These are phyloP conservation scores for Pelodytes ibericus DNA, from an alignment of 2,797 vertebrate genomes.

Conservation along the genomic window DNA sequence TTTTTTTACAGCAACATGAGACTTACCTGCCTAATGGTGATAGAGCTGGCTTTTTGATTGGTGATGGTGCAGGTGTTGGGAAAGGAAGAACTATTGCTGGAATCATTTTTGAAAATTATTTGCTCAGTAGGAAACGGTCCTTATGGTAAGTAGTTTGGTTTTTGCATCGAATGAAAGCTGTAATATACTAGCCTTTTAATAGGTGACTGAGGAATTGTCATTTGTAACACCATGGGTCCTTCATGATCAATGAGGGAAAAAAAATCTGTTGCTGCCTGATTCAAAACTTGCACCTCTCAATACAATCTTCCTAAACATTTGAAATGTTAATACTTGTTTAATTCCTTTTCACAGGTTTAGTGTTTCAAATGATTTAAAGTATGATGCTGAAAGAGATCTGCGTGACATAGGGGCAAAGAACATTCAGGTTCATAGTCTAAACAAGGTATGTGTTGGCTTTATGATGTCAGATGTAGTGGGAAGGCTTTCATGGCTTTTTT, in stretches of 20 bases:
- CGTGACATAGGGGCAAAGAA: conserved; percentile 97
- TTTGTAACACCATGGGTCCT: too few relatives aligned
- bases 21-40: conserved; percentile 95
- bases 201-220: too few relatives aligned
- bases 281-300: too few relatives aligned
- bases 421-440: conserved; percentile 94
- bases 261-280: too few relatives aligned
- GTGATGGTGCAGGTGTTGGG: conserved; percentile 96
- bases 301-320: too few relatives aligned
- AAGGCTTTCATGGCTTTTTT: too few relatives aligned
- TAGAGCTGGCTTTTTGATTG: conserved; percentile 95
- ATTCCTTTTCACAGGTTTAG: conserved; percentile 84
- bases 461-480: not conserved
- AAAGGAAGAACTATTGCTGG: conserved; percentile 97
- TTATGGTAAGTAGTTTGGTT: conserved; percentile 98
- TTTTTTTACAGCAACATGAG: conserved; percentile 89
- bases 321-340: too few relatives aligned
- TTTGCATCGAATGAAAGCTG: too few relatives aligned
- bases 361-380: conserved; percentile 97
- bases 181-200: too few relatives aligned
- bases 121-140: conserved; percentile 94
- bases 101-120: conserved; percentile 96
- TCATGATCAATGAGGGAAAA: too few relatives aligned
- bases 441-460: conserved; percentile 82
- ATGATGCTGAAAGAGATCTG: conserved; percentile 95